phyloP scores from a whole-genome alignment of 2,888 invertebrate genomes.

The Octonoba sinensis region DNA sequence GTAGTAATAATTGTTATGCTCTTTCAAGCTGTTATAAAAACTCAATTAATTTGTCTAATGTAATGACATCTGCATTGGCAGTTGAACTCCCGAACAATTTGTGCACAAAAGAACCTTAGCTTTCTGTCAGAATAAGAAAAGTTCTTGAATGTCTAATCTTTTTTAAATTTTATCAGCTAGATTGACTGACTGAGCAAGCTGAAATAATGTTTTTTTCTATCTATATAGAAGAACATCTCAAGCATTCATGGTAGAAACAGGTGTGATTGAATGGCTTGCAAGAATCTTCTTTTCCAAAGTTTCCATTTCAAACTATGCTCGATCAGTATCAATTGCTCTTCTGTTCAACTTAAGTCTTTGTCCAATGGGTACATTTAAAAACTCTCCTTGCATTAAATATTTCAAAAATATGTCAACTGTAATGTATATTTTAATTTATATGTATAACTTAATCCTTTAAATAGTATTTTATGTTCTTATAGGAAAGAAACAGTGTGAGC shows the following conservation, averaged over 20 bases:
- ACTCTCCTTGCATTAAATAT: background rate
- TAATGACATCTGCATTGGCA: too few species aligned
- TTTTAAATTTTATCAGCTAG: background rate
- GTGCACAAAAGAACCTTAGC: too few species aligned
- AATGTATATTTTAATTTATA: background rate
- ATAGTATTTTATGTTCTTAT: background rate
- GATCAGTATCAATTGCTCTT: constrained; percentile 79
- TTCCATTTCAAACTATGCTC: constrained; percentile 74
- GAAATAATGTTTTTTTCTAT: background rate
- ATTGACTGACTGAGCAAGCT: background rate
- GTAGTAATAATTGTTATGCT: too few species aligned
- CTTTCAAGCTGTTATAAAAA: too few species aligned
- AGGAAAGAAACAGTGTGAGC: constrained; percentile 58
- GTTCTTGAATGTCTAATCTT: background rate
- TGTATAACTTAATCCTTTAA: background rate
- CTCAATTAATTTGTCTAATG: too few species aligned
- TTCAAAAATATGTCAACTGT: background rate
- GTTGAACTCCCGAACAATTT: too few species aligned
- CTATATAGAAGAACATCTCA: constrained; percentile 74
- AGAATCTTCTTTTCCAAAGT: constrained; percentile 72
- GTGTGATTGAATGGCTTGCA: constrained; percentile 77
- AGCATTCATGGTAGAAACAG: constrained; percentile 76
- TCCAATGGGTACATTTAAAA: constrained; percentile 34
- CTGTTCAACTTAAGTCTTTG: constrained; percentile 80
- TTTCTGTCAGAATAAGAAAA: too few species aligned